Evolutionary conservation across 2,113 vertebrate species (phyloP).

Genomic region (Cyprinus carpio): DNA sequence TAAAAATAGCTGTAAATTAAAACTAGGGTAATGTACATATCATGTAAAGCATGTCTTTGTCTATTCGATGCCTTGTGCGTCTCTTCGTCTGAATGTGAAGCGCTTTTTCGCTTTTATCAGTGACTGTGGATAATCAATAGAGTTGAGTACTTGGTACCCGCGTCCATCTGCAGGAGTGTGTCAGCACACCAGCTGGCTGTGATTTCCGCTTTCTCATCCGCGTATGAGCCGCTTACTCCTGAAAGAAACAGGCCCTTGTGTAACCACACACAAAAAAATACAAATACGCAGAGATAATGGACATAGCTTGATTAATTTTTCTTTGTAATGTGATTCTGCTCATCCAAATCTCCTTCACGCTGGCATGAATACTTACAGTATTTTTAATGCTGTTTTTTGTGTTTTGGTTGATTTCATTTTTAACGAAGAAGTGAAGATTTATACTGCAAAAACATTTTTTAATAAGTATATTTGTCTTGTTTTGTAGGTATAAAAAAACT

Average conservation of each 20-base stretch:
- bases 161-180: constrained; percentile 43
- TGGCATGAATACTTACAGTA: not conserved
- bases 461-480: not conserved
- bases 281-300: constrained; percentile 25
- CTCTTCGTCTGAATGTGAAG: not conserved
- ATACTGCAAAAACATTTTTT: not conserved
- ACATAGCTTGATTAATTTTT: constrained; percentile 40
- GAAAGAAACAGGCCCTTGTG: constrained; percentile 31
- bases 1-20: not conserved
- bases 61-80: not conserved
- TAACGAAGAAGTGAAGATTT: not conserved
- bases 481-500: not conserved
- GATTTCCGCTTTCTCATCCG: constrained; percentile 45
- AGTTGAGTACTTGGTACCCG: constrained; percentile 30
- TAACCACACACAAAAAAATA: not conserved
- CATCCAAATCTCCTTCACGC: not conserved
- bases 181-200: constrained; percentile 39
- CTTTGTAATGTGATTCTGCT: constrained; percentile 36
- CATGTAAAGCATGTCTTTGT: not conserved
- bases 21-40: not conserved
- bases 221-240: constrained; percentile 31
- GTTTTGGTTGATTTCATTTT: not conserved
- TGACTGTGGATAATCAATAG: constrained; percentile 26
- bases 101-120: not conserved
- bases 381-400: constrained; percentile 2